phyloP scores from a whole-genome alignment of 2,888 invertebrate genomes.

The Oscheius sp. region DNA sequence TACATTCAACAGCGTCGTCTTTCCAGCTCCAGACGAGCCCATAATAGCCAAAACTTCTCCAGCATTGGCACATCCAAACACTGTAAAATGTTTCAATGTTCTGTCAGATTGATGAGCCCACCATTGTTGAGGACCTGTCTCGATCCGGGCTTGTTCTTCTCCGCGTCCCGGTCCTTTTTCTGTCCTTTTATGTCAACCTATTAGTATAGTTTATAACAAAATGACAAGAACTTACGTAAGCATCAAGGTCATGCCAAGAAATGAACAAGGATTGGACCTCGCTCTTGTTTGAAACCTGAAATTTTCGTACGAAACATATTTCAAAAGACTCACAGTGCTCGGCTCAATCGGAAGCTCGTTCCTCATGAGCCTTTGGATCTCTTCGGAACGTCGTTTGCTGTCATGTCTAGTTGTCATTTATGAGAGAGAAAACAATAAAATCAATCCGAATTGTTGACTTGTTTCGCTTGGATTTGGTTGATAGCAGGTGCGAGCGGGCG shows the following conservation, averaged over 20 bases:
- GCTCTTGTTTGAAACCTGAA: conserved; percentile 59
- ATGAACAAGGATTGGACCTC: conserved; percentile 64
- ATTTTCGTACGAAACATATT: not conserved
- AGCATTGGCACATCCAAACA: conserved; percentile 65
- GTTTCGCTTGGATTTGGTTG: conserved; percentile 1
- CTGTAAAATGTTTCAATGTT: conserved; percentile 43
- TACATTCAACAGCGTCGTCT: conserved; percentile 86
- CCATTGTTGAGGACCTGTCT: conserved; percentile 28
- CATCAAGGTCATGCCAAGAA: conserved; percentile 66
- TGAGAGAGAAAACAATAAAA: not conserved
- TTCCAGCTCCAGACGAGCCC: conserved; percentile 78
- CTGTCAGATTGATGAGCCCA: not conserved
- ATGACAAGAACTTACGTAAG: conserved; percentile 43
- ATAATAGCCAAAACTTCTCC: conserved; percentile 67
- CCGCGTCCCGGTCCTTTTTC: conserved; percentile 36
- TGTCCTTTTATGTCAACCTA: conserved; percentile 28
- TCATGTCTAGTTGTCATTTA: too few relatives aligned
- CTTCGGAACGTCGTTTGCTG: not conserved
- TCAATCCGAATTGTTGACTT: conserved; percentile 16
- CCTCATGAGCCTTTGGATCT: not conserved
- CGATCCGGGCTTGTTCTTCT: not conserved
- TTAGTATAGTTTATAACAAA: not conserved
- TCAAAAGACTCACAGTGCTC: not conserved
- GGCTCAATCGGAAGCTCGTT: not conserved
- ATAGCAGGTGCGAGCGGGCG: too few relatives aligned